A percentile compares a stretch with the other conserved stretches of the same genome.
Conservation (phyloP, 2,797 vertebrate genomes). For the Ciconia nigra region DNA sequence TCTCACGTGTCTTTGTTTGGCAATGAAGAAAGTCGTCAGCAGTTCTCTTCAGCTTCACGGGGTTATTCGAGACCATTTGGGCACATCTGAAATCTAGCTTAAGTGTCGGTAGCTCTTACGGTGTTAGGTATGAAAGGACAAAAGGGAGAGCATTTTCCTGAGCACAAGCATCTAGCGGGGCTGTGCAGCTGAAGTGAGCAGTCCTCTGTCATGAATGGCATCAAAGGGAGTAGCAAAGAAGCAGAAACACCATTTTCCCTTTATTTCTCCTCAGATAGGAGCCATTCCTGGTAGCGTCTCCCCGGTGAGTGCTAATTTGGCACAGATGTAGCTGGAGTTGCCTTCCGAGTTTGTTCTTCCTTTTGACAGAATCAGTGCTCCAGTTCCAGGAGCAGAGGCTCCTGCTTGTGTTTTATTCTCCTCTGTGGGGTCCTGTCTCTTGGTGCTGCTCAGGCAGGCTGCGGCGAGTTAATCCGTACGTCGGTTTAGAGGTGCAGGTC, state of each 20-base stretch:
- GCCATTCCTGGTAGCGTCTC: not conserved
- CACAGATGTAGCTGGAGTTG: not conserved
- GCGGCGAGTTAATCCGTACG: rapidly evolving
- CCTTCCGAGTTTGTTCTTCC: not conserved
- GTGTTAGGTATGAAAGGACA: not conserved
- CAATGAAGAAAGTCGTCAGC: not conserved
- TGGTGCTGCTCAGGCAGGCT: not conserved
- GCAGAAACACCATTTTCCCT: not conserved
- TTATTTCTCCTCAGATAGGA: not conserved
- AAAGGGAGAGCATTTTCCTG: not conserved
- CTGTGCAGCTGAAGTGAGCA: not conserved
- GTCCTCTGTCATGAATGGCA: not conserved
- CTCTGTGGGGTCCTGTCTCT: not conserved
- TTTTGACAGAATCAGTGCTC: not conserved
- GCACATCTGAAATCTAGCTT: not conserved
- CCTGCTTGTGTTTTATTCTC: not conserved
- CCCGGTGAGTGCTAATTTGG: not conserved
- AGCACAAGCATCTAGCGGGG: not conserved
- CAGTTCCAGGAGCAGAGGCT: not conserved
- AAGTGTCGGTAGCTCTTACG: not conserved
- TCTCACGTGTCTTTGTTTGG: not conserved
- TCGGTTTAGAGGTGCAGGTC: not conserved
- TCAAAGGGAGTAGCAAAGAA: not conserved
- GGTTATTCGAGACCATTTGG: not conserved
- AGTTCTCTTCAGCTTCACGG: not conserved